These are phyloP conservation scores for Tamandua tetradactyla DNA, from an alignment of 2,797 vertebrate genomes.

Conservation along the genomic window DNA sequence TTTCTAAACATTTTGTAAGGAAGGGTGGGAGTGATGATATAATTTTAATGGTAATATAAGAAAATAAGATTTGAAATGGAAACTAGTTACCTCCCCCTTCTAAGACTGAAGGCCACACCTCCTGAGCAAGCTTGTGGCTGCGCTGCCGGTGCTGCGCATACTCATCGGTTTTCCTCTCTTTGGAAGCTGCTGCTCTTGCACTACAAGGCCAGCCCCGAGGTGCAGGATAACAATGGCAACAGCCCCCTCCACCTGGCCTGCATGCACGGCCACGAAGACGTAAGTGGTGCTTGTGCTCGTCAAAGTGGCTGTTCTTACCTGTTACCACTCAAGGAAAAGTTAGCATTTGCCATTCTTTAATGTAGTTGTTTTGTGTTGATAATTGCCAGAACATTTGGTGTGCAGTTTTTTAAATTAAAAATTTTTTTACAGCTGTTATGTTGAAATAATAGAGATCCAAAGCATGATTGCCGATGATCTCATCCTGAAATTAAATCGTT, in stretches of 20 bases:
- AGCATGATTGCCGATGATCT: neutral
- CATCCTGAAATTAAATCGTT: neutral
- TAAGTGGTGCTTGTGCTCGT: slow-evolving; percentile 83
- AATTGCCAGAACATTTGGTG: neutral
- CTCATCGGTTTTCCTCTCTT: slow-evolving; percentile 64
- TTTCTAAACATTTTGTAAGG: neutral
- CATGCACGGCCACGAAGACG: slow-evolving; percentile 95
- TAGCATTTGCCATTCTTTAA: rapidly evolving
- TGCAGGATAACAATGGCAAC: slow-evolving; percentile 96
- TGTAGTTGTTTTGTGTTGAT: neutral
- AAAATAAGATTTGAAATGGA: neutral
- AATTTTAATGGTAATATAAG: neutral
- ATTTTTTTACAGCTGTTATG: neutral
- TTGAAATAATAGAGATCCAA: neutral
- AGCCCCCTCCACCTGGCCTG: slow-evolving; percentile 96
- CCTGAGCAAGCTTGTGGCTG: rapidly evolving
- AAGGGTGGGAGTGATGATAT: neutral
- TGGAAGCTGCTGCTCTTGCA: slow-evolving; percentile 94
- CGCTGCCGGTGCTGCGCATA: neutral
- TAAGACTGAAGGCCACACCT: rapidly evolving
- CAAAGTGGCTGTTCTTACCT: rapidly evolving
- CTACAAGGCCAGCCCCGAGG: slow-evolving; percentile 92
- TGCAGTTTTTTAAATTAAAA: neutral
- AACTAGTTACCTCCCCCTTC: rapidly evolving
- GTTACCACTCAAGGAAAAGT: rapidly evolving